phyloP scores from a whole-genome alignment of 2,888 invertebrate genomes.

The Cheilosia vulpina region DNA sequence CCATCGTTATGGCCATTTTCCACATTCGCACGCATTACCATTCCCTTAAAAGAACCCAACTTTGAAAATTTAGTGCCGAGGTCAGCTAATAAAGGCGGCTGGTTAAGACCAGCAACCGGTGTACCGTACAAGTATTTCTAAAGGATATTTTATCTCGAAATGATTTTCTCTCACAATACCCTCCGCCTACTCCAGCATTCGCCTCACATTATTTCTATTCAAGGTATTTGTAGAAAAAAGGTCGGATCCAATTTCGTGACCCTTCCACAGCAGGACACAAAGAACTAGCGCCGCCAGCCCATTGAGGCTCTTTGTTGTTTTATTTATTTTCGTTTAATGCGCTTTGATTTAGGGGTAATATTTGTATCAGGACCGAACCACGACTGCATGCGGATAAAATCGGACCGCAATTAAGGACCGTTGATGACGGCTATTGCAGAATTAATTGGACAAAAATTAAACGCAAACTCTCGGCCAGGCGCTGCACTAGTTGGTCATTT shows the following conservation, averaged over 20 bases:
- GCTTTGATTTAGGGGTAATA: slow-evolving; percentile 50
- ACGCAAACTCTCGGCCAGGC: slow-evolving; percentile 22
- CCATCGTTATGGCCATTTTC: slow-evolving; percentile 45
- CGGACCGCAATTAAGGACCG: slow-evolving; percentile 46
- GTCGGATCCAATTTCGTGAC: slow-evolving; percentile 50
- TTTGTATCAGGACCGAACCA: slow-evolving; percentile 19
- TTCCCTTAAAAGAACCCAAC: slow-evolving; percentile 45
- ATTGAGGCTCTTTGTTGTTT: slow-evolving; percentile 44
- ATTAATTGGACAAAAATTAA: slow-evolving; percentile 72
- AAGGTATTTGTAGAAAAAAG: slow-evolving; percentile 46
- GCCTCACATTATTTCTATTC: slow-evolving; percentile 27
- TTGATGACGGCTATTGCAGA: slow-evolving; percentile 54
- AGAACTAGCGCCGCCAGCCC: not conserved
- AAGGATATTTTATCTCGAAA: slow-evolving; percentile 46
- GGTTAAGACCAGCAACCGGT: slow-evolving; percentile 20
- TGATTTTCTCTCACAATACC: slow-evolving; percentile 10
- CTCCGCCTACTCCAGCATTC: not conserved
- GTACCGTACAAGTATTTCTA: slow-evolving; percentile 39
- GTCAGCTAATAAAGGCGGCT: slow-evolving; percentile 51
- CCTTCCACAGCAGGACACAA: slow-evolving; percentile 7
- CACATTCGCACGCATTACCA: slow-evolving; percentile 46
- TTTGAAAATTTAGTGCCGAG: slow-evolving; percentile 52
- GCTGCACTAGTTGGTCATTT: not conserved
- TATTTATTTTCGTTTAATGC: slow-evolving; percentile 61
- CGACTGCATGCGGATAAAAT: slow-evolving; percentile 37